Percentiles rank a stretch among this genome's conserved stretches.
Evolutionary conservation across 2,888 invertebrate species (phyloP).

Genomic region (Yponomeuta cagnagella): DNA sequence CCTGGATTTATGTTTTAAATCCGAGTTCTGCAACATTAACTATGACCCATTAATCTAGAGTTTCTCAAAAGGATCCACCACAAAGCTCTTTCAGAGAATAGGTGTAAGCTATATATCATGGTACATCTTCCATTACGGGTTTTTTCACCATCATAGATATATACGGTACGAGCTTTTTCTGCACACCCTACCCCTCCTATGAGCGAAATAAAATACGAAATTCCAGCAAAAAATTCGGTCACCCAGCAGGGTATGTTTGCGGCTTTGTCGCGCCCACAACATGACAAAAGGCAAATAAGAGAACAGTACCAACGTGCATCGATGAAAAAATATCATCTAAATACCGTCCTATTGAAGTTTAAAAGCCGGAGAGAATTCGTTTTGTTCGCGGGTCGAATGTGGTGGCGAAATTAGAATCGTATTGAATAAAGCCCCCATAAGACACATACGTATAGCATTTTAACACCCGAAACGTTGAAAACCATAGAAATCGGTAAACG

Average conservation of each 20-base stretch:
- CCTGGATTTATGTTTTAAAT: neutral
- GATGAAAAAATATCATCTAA: slow-evolving; percentile 67
- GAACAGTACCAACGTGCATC: slow-evolving; percentile 53
- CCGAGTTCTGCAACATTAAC: neutral
- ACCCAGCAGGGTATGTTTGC: slow-evolving; percentile 71
- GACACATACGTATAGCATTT: slow-evolving; percentile 6
- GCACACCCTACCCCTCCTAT: slow-evolving; percentile 53
- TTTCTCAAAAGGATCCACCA: slow-evolving; percentile 35
- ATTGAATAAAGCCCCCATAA: slow-evolving; percentile 39
- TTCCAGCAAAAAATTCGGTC: slow-evolving; percentile 53
- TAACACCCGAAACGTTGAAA: slow-evolving; percentile 24
- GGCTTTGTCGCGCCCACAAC: slow-evolving; percentile 74
- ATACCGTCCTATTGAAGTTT: slow-evolving; percentile 71
- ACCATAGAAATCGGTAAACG: slow-evolving; percentile 32
- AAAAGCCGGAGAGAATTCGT: slow-evolving; percentile 67
- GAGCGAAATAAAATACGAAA: slow-evolving; percentile 71
- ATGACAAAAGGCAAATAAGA: slow-evolving; percentile 73
- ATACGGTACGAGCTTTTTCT: slow-evolving; percentile 42
- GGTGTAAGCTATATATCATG: slow-evolving; percentile 58
- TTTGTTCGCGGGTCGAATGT: slow-evolving; percentile 63
- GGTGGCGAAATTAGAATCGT: slow-evolving; percentile 71
- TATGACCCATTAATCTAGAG: slow-evolving; percentile 19
- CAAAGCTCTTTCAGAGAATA: slow-evolving; percentile 51
- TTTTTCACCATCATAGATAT: slow-evolving; percentile 35
- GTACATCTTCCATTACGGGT: slow-evolving; percentile 58